A percentile compares a stretch with the other conserved stretches of the same genome.
These are phyloP conservation scores for Heliconius aoede DNA, from an alignment of 2,888 invertebrate species.

Conservation along the genomic window DNA sequence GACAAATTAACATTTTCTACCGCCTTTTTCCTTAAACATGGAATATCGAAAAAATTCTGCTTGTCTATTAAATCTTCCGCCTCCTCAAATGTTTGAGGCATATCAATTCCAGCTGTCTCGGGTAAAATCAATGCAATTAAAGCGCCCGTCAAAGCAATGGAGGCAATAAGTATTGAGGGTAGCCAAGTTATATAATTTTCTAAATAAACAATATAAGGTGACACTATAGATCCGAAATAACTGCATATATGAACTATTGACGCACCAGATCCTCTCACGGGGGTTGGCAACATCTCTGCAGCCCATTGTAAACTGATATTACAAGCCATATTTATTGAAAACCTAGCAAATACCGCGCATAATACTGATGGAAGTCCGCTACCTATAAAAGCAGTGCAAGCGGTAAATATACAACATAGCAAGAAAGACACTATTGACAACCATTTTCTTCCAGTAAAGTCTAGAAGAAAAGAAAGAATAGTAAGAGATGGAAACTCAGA, in stretches of 20 bases:
- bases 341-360: constrained; percentile 67
- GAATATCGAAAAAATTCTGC: constrained; percentile 61
- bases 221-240: constrained; percentile 58
- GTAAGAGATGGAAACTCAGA: constrained; percentile 69
- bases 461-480: constrained; percentile 63
- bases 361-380: constrained; percentile 62
- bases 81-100: constrained; percentile 73
- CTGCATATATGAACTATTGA: constrained; percentile 66
- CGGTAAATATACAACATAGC: constrained; percentile 58
- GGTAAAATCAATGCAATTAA: constrained; percentile 60
- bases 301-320: constrained; percentile 66
- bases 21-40: constrained; percentile 54
- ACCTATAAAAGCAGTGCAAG: constrained; percentile 58
- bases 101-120: constrained; percentile 67
- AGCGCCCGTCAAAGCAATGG: constrained; percentile 55
- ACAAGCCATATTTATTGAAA: constrained; percentile 63
- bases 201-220: constrained; percentile 70
- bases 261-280: constrained; percentile 65
- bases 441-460: constrained; percentile 64
- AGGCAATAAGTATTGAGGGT: constrained; percentile 61
- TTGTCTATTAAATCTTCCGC: constrained; percentile 61
- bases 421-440: constrained; percentile 54
- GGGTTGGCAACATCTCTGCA: constrained; percentile 68
- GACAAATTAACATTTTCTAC: constrained; percentile 46
- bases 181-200: constrained; percentile 61